Conservation (phyloP, 2,113 vertebrate genomes). For the Myotis davidii region DNA sequence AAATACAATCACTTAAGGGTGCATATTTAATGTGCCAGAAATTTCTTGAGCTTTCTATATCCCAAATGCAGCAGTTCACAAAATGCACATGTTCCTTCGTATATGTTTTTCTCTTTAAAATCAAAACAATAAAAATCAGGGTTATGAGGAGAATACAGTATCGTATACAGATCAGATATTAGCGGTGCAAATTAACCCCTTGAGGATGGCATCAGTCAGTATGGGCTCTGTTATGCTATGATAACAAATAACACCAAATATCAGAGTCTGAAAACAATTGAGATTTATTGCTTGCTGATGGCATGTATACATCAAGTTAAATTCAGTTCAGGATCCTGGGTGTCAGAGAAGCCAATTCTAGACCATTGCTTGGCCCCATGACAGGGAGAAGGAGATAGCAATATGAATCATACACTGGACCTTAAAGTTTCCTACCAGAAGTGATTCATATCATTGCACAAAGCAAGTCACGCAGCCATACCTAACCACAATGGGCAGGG, state of each 20-base stretch:
- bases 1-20: background rate
- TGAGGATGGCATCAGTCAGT: background rate
- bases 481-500: background rate
- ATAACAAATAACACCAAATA: background rate
- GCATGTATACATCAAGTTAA: background rate
- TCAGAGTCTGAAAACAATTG: background rate
- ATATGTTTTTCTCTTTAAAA: slow-evolving; percentile 13
- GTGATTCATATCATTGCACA: background rate
- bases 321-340: background rate
- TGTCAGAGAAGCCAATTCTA: background rate
- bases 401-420: background rate
- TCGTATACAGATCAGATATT: background rate
- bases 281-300: background rate
- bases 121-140: background rate
- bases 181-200: background rate
- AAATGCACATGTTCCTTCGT: background rate
- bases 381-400: background rate
- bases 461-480: background rate
- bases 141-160: background rate
- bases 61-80: background rate
- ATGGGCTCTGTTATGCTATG: background rate
- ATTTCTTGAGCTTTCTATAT: background rate
- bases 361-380: background rate
- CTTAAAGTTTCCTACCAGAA: background rate
- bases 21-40: background rate